phyloP scores from a whole-genome alignment of 2,113 vertebrate genomes.

The Bagarius yarrelli region DNA sequence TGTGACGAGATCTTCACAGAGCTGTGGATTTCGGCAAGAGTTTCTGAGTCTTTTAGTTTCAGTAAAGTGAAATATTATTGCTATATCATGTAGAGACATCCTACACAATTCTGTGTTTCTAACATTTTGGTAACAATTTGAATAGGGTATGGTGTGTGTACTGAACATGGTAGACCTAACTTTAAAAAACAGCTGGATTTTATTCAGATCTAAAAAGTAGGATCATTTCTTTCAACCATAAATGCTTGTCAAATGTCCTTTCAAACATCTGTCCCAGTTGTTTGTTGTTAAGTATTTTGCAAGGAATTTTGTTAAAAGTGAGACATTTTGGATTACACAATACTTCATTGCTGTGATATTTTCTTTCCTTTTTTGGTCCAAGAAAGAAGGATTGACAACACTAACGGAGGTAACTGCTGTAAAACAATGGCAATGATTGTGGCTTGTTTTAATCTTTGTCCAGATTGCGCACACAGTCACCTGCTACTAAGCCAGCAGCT shows the following conservation, averaged over 20 bases:
- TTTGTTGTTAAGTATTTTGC: background rate
- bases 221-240: conserved; percentile 1
- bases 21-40: no score
- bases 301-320: background rate
- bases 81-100: no score
- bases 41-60: no score
- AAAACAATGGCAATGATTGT: conserved; percentile 21
- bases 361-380: background rate
- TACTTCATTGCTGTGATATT: background rate
- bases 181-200: background rate
- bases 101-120: no score
- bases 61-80: no score
- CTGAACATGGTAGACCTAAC: no score
- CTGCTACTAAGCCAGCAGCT: conserved; percentile 27
- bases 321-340: background rate
- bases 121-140: no score
- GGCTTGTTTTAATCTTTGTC: conserved; percentile 1
- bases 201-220: background rate
- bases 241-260: background rate
- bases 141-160: no score
- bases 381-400: background rate
- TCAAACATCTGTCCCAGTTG: no score
- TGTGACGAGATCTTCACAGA: no score
- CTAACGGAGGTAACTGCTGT: background rate
- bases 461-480: background rate